Conservation (phyloP, 2,113 vertebrate species). For the Rhabdomys dilectus region DNA sequence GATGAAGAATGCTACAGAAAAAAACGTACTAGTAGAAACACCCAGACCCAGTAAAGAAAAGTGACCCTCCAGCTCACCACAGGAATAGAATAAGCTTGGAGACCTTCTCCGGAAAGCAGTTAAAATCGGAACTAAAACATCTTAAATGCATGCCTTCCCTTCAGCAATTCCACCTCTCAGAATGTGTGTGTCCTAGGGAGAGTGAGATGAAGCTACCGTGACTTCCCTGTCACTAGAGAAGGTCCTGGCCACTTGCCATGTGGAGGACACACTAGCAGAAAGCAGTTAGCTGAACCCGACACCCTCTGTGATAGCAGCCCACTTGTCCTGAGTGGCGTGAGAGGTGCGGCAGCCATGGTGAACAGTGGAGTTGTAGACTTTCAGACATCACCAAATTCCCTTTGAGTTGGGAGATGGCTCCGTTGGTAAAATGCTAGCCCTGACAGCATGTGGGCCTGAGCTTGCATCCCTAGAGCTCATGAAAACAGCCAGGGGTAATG, state of each 20-base stretch:
- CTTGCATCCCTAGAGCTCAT: no score
- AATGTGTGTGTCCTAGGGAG: background rate
- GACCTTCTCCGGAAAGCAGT: background rate
- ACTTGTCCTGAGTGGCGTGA: fast-evolving
- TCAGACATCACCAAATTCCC: background rate
- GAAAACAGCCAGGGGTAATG: background rate
- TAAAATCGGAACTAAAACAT: background rate
- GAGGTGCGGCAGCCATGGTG: fast-evolving
- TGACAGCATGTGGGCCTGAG: background rate
- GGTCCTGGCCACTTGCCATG: no score
- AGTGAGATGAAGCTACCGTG: background rate
- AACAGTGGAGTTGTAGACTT: fast-evolving
- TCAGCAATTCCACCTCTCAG: background rate
- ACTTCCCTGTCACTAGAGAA: background rate
- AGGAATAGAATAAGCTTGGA: fast-evolving
- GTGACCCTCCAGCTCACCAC: fast-evolving
- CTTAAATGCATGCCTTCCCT: background rate
- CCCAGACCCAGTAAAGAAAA: fast-evolving
- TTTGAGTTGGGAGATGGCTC: background rate
- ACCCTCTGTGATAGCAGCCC: fast-evolving
- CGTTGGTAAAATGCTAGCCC: no score
- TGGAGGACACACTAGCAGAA: no score
- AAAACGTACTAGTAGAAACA: fast-evolving
- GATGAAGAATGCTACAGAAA: background rate
- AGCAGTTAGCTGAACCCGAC: background rate